Percentiles rank a stretch among this genome's conserved stretches.
phyloP scores from a whole-genome alignment of 1,140 invertebrate genomes.

The Drosophila truncata region DNA sequence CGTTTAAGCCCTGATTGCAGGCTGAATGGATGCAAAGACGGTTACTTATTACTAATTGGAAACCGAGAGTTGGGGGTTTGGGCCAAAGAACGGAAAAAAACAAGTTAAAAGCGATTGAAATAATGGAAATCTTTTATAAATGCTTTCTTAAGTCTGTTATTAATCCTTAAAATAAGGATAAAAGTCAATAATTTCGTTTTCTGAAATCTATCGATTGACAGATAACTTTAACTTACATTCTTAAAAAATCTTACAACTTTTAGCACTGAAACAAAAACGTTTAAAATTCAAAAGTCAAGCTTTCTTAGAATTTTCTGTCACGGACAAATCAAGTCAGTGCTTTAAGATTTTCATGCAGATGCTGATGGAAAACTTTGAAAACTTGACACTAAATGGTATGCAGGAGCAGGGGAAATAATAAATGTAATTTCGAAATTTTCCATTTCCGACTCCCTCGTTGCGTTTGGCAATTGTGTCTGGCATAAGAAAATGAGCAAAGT shows the following conservation, averaged over 20 bases:
- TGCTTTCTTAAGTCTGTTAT: too few relatives aligned
- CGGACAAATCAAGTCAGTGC: slow-evolving; percentile 30
- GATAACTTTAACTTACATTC: too few relatives aligned
- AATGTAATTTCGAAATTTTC: slow-evolving; percentile 67
- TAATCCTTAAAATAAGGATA: too few relatives aligned
- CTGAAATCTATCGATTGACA: too few relatives aligned
- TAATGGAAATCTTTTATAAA: too few relatives aligned
- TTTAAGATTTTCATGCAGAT: slow-evolving; percentile 41
- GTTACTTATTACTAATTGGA: slow-evolving; percentile 38
- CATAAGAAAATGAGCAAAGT: slow-evolving; percentile 59
- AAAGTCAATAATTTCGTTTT: too few relatives aligned
- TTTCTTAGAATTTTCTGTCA: neutral
- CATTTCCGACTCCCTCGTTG: slow-evolving; percentile 23
- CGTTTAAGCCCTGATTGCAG: slow-evolving; percentile 22
- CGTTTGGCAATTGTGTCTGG: slow-evolving; percentile 57
- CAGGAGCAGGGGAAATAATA: slow-evolving; percentile 55
- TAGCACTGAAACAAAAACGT: neutral
- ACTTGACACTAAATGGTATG: slow-evolving; percentile 42
- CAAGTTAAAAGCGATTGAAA: too few relatives aligned
- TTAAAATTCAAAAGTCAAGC: neutral
- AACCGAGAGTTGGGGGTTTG: neutral
- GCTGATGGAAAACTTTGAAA: slow-evolving; percentile 18
- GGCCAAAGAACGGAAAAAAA: too few relatives aligned
- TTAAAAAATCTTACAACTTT: neutral
- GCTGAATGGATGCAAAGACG: slow-evolving; percentile 9